Base-by-base conservation (phyloP, 2,888 invertebrate species). In the Macropis europaea region DNA sequence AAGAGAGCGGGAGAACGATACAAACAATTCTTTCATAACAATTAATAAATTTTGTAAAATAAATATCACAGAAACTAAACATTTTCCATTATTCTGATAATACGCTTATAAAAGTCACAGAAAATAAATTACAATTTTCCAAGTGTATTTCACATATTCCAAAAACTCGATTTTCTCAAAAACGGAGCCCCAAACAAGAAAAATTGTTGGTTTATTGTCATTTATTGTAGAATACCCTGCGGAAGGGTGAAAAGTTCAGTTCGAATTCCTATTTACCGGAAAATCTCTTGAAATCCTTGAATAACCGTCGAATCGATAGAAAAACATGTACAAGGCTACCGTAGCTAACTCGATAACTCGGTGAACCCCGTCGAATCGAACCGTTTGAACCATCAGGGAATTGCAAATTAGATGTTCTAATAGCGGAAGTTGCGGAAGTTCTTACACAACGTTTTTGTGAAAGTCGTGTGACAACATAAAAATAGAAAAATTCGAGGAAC, bases 281-380 rank as follows among this genome's bases (percentile, higher is more conserved):
- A 26, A 61, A 43, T 22, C 13, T 36, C 13, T 0, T 22, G 11
- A 7, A 32, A 47, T 53, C 66, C 61, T 66, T 62, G 62, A 62
- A 9, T 30, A 11, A 3, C 22, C 24, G 38, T 30, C 43, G 32
- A 30, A 38, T 9, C 9, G 19, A 9, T 4, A n/a, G 26, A 17
- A 34, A 26, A 47, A 24, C 1, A n/a, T 19, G 19, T 2, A 5
- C 63, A 30, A 67, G 63, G 38, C 32, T 26, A n/a, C 9, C 42
- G 13, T 17, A 24, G 4, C 9, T 7, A n/a, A 30, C 24, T 34
- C 34, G 32, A n/a, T 24, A 6, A n/a, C n/a, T 22, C 9, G 34
- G 68, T 36, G 48, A 64, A 36, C 19, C 42, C 68, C 60, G 42
- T 22, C 6, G 4, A 3, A 28, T 22, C 15, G 15, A 22, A 7